These are phyloP conservation scores for Vanessa atalanta DNA, from an alignment of 1,140 invertebrate species.

Conservation along the genomic window DNA sequence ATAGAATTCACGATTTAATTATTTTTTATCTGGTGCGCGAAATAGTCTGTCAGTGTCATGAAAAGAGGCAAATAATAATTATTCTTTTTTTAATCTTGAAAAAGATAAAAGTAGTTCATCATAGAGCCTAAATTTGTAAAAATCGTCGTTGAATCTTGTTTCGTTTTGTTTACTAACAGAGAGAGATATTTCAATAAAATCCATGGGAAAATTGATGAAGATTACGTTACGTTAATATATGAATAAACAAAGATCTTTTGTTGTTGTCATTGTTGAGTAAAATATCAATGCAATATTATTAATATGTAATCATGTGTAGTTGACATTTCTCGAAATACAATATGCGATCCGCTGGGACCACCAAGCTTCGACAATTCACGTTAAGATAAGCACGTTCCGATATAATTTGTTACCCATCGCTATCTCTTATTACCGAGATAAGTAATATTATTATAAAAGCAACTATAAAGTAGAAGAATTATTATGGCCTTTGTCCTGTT, in stretches of 20 bases:
- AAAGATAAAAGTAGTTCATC: too few species aligned
- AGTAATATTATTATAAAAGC: slow-evolving; percentile 49
- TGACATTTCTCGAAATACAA: slow-evolving; percentile 33
- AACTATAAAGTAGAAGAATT: slow-evolving; percentile 43
- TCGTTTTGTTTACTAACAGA: too few species aligned
- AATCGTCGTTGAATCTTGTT: too few species aligned
- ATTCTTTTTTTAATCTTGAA: too few species aligned
- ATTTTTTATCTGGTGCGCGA: too few species aligned
- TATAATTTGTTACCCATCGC: slow-evolving; percentile 50
- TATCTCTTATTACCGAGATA: slow-evolving; percentile 48
- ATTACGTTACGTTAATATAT: not conserved
- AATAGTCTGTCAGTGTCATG: too few species aligned
- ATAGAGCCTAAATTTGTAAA: too few species aligned
- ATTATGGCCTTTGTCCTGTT: slow-evolving; percentile 33
- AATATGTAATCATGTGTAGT: slow-evolving; percentile 14
- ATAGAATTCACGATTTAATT: too few species aligned
- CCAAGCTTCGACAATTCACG: slow-evolving; percentile 37
- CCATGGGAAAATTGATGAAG: not conserved
- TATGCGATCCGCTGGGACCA: slow-evolving; percentile 35
- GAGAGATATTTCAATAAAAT: not conserved
- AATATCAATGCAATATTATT: slow-evolving; percentile 8
- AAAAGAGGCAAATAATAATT: too few species aligned
- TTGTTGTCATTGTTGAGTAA: slow-evolving; percentile 3
- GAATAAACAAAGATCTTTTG: not conserved
- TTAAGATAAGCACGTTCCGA: slow-evolving; percentile 37